Percentiles rank a stretch among this genome's conserved stretches.
phyloP scores from a whole-genome alignment of 2,113 vertebrate species.

The Aegypius monachus region DNA sequence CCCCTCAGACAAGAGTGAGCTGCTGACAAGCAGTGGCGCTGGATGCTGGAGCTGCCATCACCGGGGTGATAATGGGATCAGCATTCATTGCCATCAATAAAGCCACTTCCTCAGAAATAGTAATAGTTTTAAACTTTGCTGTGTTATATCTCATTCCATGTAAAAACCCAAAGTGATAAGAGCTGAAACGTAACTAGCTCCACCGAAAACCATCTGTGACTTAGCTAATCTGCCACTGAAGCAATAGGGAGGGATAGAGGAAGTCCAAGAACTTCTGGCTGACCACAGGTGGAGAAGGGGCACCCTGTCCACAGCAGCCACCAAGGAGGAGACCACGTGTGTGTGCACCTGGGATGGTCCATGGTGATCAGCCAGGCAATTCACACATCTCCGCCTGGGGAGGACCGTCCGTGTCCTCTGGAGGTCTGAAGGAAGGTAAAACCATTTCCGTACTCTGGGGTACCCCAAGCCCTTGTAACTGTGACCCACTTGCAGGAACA shows the following conservation, averaged over 20 bases:
- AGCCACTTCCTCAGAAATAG: not conserved
- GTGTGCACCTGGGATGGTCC: accelerated
- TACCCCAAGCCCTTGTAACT: not conserved
- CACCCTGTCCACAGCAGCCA: not conserved
- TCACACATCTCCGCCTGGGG: not conserved
- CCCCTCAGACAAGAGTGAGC: not conserved
- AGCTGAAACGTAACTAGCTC: not conserved
- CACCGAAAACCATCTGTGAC: not conserved
- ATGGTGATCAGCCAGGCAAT: not conserved
- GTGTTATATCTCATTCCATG: not conserved
- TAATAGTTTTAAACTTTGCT: not conserved
- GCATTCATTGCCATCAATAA: not conserved
- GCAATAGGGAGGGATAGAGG: not conserved
- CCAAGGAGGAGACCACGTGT: accelerated
- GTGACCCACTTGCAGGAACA: not conserved
- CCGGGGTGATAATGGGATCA: accelerated
- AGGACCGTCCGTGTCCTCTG: not conserved
- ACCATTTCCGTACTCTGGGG: not conserved
- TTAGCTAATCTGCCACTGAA: not conserved
- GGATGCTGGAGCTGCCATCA: not conserved
- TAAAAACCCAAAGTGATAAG: not conserved
- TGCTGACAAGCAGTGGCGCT: not conserved
- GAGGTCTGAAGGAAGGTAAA: not conserved
- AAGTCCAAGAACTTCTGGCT: not conserved
- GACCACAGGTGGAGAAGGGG: not conserved